Conservation (phyloP, 1,140 invertebrate species). For the Reticulitermes speratus region DNA sequence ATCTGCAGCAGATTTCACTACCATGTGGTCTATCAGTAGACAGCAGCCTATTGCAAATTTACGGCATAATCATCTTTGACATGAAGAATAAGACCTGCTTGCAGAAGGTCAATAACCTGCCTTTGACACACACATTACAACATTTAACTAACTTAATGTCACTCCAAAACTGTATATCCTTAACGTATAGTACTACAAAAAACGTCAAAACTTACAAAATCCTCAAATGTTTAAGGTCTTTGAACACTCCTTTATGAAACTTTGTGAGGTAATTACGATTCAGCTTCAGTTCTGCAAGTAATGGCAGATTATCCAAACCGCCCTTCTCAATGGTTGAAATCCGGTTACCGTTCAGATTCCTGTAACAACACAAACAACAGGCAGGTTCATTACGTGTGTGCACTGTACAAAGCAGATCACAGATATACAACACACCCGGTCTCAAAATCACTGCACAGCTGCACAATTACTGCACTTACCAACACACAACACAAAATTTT, state of each 20-base stretch:
- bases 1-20: too few relatives aligned
- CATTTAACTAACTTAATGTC: too few relatives aligned
- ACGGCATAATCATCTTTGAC: too few relatives aligned
- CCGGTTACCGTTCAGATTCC: conserved; percentile 74
- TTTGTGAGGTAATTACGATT: conserved; percentile 75
- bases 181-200: conserved; percentile 25
- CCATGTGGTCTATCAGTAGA: too few relatives aligned
- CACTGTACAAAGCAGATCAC: too few relatives aligned
- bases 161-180: not conserved
- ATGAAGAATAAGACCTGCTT: too few relatives aligned
- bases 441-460: too few relatives aligned
- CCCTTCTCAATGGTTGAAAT: conserved; percentile 66
- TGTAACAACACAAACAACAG: conserved; percentile 47
- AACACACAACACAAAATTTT: conserved; percentile 36
- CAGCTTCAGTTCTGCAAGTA: conserved; percentile 72
- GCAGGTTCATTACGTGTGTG: too few relatives aligned
- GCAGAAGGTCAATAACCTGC: too few relatives aligned
- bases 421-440: too few relatives aligned
- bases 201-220: conserved; percentile 61
- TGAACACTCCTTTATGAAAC: conserved; percentile 71
- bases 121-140: too few relatives aligned
- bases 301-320: conserved; percentile 69
- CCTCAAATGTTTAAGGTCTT: conserved; percentile 64
- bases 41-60: too few relatives aligned
- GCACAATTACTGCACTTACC: not conserved